Base-by-base conservation (phyloP, 2,888 invertebrate genomes). In the Drosophila cracens region DNA sequence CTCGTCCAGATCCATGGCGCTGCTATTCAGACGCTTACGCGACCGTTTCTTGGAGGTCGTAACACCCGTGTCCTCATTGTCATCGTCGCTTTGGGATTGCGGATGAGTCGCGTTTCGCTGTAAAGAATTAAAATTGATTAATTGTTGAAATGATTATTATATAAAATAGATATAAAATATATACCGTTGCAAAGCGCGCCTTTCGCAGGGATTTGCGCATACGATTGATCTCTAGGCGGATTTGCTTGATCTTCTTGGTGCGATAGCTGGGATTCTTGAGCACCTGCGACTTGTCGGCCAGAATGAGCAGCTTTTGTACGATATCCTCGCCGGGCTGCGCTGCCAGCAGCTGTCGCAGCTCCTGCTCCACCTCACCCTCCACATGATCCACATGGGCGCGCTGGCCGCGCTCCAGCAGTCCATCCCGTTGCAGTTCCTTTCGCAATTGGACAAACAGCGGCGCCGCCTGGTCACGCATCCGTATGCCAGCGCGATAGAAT, bases 381-480 rank as follows among this genome's bases (percentile, higher is more conserved):
- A 94, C 91, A 83, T 94, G 94, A 87, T 95, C 95, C 18, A 83
- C 82, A 46, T 86, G 83, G 74, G 94, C 93, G 29, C 91, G 89
- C 52, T 92, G 92, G 18, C 87, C 83, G 1, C 90, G 83, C 64
- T 92, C 93, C 31, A 93, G 81, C 59, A 93, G 83, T 6, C 93
- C 93, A 60, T 92, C 93, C 7, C 90, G 88, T 57, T 93, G 91
- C 40, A 96, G 94, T 87, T 97, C 97, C 74, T 96, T 95, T 0
- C 96, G 95, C 11, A 97, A 96, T 89, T 96, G 96, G 2, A 96
- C 95, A 90, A 99, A 96, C 52, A 98, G 94, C 0, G 95, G 94
- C 29, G 95, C 95, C 70, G 98, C 98, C 93, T 97, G 97, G 83
- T 98, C 98, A 46, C 97, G 95, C 96, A 99, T 96, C 90, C 97